phyloP scores from a whole-genome alignment of 2,888 invertebrate species.

The Dryocosmus kuriphilus region DNA sequence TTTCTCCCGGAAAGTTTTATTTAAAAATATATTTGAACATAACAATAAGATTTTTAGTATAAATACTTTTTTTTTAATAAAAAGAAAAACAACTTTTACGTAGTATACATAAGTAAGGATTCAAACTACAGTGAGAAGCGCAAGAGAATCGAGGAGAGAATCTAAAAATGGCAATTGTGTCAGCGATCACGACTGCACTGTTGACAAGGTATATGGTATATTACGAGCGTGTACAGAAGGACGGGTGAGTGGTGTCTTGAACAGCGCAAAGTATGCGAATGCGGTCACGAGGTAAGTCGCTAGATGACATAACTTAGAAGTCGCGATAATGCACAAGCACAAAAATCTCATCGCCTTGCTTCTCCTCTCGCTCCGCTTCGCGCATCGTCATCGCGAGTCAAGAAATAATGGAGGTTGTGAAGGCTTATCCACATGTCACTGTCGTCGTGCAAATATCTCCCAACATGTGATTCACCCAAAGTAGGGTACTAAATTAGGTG shows the following conservation, averaged over 20 bases:
- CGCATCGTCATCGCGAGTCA: neutral
- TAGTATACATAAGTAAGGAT: no score
- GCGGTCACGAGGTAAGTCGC: conserved; percentile 17
- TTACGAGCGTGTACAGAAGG: neutral
- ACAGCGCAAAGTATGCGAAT: neutral
- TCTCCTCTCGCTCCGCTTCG: neutral
- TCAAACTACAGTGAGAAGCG: neutral
- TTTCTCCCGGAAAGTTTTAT: no score
- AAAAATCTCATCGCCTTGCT: conserved; percentile 10
- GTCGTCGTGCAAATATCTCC: no score
- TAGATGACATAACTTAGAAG: conserved; percentile 28
- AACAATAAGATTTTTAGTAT: no score
- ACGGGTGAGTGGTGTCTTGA: conserved; percentile 2
- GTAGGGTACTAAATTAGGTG: no score
- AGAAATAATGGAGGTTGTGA: neutral
- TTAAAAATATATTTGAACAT: no score
- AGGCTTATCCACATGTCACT: neutral
- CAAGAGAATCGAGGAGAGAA: no score
- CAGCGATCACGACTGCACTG: conserved; percentile 39
- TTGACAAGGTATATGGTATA: conserved; percentile 15
- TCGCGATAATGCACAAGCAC: conserved; percentile 21
- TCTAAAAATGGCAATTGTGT: conserved; percentile 58
- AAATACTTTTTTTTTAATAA: no score
- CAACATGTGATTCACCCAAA: no score
- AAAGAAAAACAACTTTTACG: no score